Evolutionary conservation across 37 sponge, comb jelly and placozoan genomes (phyloP), one percentile per base, ranked within the genome.

Genomic region (Bolinopsis microptera): DNA sequence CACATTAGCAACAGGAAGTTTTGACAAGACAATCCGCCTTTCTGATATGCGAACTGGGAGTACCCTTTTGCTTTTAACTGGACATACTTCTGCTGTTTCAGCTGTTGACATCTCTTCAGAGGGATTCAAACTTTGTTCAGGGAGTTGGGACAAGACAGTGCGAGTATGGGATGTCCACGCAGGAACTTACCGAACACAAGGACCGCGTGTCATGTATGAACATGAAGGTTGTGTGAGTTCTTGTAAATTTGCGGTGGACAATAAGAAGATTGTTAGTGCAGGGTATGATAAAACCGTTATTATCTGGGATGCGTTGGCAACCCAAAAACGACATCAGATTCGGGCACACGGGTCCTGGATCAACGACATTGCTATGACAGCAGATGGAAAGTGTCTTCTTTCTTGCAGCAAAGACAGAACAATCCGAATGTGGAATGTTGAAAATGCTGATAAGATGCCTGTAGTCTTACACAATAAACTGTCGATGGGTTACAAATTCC

Each of bases 211-310:
- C 31, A 93, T 98, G 38, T 32, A 75, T 22, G 93, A 93, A 30
- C 98, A 98, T 93, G 96, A 96, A 40, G 98, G 98, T n/a, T 96
- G 95, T 94, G 96, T 98, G 69, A 98, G 97, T 76, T 74, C 86
- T 35, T 97, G 98, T 94, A 39, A 41, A 40, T 96, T 95, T 76
- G 94, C 95, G 16, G 67, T 30, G 2, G 96, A 97, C 35, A 86
- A 86, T 27, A 22, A 86, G 35, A 86, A 86, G 39, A 86, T 86
- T 40, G 61, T 86, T 0, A 86, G 90, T 86, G 90, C 61, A 39
- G 90, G 90, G 13, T 86, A 40, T 86, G 90, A 86, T 26, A 86
- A 86, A 40, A 40, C 35, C 21, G 61, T 86, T 1, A 34, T 86
- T 8, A 86, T 86, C 26, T 86, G 90, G 90, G 90, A 86, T 86